Percentiles rank a stretch among this genome's conserved stretches.
Conservation (phyloP, 2,888 invertebrate species). For the Alloplasta piceator region DNA sequence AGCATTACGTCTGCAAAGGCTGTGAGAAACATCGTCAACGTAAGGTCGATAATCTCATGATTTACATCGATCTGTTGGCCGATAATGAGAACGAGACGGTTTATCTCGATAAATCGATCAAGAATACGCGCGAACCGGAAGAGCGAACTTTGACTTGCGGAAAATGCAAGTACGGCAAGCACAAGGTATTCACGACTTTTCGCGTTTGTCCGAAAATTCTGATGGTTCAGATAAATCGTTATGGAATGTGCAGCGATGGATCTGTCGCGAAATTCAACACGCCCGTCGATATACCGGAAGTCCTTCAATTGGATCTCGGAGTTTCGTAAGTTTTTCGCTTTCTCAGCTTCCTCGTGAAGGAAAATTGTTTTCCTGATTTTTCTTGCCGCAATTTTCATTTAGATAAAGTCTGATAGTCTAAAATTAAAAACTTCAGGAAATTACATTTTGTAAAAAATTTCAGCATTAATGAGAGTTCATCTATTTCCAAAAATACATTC, state of each 20-base stretch:
- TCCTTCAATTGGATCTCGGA: conserved; percentile 69
- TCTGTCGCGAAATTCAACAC: conserved; percentile 75
- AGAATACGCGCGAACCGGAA: conserved; percentile 73
- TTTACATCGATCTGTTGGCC: conserved; percentile 74
- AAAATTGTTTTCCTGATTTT: neutral
- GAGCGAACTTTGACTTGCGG: conserved; percentile 75
- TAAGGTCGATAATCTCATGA: conserved; percentile 76
- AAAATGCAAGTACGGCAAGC: conserved; percentile 73
- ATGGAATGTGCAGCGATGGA: conserved; percentile 74
- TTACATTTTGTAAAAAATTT: too few species aligned
- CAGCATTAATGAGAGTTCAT: too few species aligned
- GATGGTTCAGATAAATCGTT: conserved; percentile 76
- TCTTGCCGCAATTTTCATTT: neutral
- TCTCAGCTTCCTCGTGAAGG: neutral
- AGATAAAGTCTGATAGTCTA: too few species aligned
- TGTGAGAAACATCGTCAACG: conserved; percentile 74
- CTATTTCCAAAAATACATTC: too few species aligned
- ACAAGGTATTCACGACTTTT: conserved; percentile 74
- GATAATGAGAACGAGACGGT: conserved; percentile 63
- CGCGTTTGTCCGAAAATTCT: conserved; percentile 74
- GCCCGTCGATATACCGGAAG: conserved; percentile 73
- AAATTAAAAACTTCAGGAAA: too few species aligned
- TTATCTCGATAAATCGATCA: conserved; percentile 70
- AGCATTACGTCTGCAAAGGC: conserved; percentile 74
- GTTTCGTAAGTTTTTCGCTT: conserved; percentile 70